These are phyloP conservation scores for Paralichthys olivaceus DNA, from an alignment of 2,113 vertebrate genomes.

Conservation along the genomic window DNA sequence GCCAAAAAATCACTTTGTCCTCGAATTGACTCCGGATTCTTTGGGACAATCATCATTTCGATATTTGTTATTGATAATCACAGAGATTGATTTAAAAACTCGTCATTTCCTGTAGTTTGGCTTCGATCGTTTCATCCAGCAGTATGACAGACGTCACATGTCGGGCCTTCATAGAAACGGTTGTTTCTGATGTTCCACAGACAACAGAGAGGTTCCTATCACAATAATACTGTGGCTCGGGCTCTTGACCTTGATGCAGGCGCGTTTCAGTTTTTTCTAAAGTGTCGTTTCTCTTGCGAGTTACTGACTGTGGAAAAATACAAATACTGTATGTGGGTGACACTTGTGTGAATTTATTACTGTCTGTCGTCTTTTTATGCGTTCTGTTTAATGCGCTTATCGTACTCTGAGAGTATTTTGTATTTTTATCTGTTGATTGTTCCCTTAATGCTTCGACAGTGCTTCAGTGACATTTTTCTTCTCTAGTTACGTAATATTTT, in stretches of 20 bases:
- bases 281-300: slow-evolving; percentile 13
- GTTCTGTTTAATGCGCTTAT: slow-evolving; percentile 41
- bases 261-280: not conserved
- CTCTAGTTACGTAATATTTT: slow-evolving; percentile 9
- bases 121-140: not conserved
- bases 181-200: not conserved
- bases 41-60: slow-evolving; percentile 61
- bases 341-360: slow-evolving; percentile 4
- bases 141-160: not conserved
- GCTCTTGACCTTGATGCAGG: slow-evolving; percentile 16
- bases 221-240: not conserved
- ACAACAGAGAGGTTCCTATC: not conserved
- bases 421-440: slow-evolving; percentile 40
- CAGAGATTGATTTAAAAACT: slow-evolving; percentile 9
- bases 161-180: not conserved
- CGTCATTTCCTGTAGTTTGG: not conserved
- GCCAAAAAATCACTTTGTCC: slow-evolving; percentile 3
- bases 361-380: slow-evolving; percentile 33
- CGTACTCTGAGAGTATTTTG: slow-evolving; percentile 51
- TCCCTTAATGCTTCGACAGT: slow-evolving; percentile 11
- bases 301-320: slow-evolving; percentile 9
- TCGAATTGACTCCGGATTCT: not conserved
- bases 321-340: not conserved
- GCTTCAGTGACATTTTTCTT: slow-evolving; percentile 28
- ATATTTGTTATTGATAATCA: slow-evolving; percentile 45